These are phyloP conservation scores for Bostrychus sinensis DNA, from an alignment of 2,113 vertebrate species.

Conservation along the genomic window DNA sequence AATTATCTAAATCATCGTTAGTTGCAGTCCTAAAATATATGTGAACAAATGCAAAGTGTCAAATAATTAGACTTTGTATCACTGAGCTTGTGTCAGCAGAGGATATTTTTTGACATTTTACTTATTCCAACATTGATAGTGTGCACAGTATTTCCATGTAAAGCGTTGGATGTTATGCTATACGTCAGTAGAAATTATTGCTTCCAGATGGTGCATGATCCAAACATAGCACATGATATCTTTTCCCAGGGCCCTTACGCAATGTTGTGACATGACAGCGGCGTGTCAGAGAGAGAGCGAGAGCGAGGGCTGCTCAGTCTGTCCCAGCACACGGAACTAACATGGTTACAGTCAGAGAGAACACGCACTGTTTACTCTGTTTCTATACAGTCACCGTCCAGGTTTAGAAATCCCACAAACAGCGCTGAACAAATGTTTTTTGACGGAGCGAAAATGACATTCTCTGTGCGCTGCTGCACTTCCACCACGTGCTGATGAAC, in stretches of 20 bases:
- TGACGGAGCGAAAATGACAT: slow-evolving; percentile 57
- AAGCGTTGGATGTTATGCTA: background rate
- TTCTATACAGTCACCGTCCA: slow-evolving; percentile 14
- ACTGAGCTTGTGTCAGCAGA: background rate
- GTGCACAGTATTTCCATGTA: background rate
- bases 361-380: background rate
- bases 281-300: background rate
- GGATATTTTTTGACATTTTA: background rate
- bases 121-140: background rate
- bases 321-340: background rate
- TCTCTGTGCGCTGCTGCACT: slow-evolving; percentile 37
- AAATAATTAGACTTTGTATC: too few relatives aligned
- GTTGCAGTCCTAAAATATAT: too few relatives aligned
- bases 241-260: background rate
- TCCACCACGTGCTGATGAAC: slow-evolving; percentile 32
- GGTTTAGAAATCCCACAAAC: slow-evolving; percentile 6
- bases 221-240: slow-evolving; percentile 5
- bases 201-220: slow-evolving; percentile 7
- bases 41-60: too few relatives aligned
- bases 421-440: slow-evolving; percentile 58
- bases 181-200: background rate
- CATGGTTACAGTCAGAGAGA: background rate
- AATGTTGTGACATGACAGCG: background rate
- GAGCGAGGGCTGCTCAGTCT: background rate
- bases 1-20: too few relatives aligned